Conservation (phyloP, 2,888 invertebrate species). For the Pseudanteris insignis region DNA sequence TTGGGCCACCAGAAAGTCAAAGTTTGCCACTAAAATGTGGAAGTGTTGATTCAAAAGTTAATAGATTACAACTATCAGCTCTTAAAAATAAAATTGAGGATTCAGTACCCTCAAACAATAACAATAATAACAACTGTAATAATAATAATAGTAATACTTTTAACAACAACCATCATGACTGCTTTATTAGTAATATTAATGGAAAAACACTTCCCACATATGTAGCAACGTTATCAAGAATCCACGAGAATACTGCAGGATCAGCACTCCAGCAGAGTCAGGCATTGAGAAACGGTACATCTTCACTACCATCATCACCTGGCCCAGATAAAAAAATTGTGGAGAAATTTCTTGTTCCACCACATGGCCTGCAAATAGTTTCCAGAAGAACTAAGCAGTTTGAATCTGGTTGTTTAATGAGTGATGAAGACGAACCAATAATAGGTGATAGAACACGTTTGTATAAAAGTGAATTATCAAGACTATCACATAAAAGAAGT, state of each 20-base stretch:
- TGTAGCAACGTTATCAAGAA: conserved; percentile 72
- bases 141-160: conserved; percentile 37
- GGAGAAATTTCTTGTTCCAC: conserved; percentile 61
- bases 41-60: conserved; percentile 5
- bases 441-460: conserved; percentile 74
- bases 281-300: conserved; percentile 68
- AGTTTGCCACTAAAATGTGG: conserved; percentile 29
- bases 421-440: conserved; percentile 68
- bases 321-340: conserved; percentile 60
- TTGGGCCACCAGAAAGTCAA: conserved; percentile 74
- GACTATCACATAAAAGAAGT: conserved; percentile 74
- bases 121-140: conserved; percentile 30
- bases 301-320: conserved; percentile 62
- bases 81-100: conserved; percentile 28
- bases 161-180: conserved; percentile 66
- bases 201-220: conserved; percentile 65
- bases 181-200: conserved; percentile 39
- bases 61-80: conserved; percentile 1
- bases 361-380: conserved; percentile 73
- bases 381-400: conserved; percentile 79
- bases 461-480: conserved; percentile 74
- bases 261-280: conserved; percentile 50
- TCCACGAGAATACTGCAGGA: conserved; percentile 71
- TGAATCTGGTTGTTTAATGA: conserved; percentile 73
- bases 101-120: conserved; percentile 23